phyloP scores from a whole-genome alignment of 2,888 invertebrate genomes.

The Steinernema carpocapsae region DNA sequence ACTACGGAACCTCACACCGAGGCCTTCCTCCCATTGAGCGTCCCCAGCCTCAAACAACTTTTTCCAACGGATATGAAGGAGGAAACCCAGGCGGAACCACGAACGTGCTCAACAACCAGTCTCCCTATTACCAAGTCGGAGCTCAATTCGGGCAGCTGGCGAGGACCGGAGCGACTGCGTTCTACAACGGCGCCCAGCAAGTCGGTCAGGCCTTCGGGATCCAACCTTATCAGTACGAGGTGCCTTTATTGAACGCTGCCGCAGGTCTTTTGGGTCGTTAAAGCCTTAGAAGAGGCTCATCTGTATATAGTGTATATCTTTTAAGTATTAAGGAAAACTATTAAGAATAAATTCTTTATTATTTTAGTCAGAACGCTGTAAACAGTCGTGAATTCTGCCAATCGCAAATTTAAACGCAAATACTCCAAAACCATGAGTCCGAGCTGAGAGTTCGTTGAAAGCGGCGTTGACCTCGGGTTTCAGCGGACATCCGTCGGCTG shows the following conservation, averaged over 20 bases:
- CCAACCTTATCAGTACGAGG: slow-evolving; percentile 34
- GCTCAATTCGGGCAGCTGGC: slow-evolving; percentile 20
- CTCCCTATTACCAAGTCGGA: slow-evolving; percentile 6
- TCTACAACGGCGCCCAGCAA: slow-evolving; percentile 27
- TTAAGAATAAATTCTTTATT: not conserved
- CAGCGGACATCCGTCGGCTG: too few species aligned
- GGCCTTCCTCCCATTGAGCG: slow-evolving; percentile 20
- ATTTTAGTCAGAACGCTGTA: too few species aligned
- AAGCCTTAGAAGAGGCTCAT: not conserved
- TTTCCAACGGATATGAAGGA: not conserved
- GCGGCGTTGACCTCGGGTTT: not conserved
- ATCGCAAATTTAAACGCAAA: not conserved
- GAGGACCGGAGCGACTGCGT: not conserved
- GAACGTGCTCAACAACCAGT: not conserved
- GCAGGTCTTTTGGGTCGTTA: slow-evolving; percentile 31
- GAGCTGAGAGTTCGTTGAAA: not conserved
- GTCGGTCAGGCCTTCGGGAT: slow-evolving; percentile 37
- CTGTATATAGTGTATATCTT: not conserved
- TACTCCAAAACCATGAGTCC: not conserved
- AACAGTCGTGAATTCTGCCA: too few species aligned
- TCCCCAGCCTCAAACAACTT: not conserved
- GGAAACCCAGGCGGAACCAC: not conserved
- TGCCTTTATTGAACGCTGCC: slow-evolving; percentile 32
- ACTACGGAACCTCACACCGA: not conserved
- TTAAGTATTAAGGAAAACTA: too few species aligned